Evolutionary conservation across 1,140 invertebrate species (phyloP), one percentile per base, ranked within the genome.

Genomic region (Cyphomyrmex costatus): DNA sequence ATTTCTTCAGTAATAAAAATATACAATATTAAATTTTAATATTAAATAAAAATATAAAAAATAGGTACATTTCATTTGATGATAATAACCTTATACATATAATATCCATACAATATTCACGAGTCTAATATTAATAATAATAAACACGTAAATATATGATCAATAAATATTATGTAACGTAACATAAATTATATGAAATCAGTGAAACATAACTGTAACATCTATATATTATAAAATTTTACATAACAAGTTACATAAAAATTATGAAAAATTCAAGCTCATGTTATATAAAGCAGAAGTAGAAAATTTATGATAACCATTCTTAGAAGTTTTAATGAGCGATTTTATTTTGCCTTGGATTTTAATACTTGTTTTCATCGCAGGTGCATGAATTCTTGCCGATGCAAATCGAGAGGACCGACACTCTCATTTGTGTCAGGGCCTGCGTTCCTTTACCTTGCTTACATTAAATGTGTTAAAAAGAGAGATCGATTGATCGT

Each of bases 181-280:
- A 53, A 53, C 21, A 24, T 24, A 51, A 68, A 53, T 79, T 42
- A 51, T 27, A 42, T 51, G 12, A 66, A 51, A n/a, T 66, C 27
- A 42, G 14, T 2, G 60, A 12, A 21, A 65, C 16, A 46, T 78
- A 51, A 27, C 36, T 16, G 30, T 66, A 42, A n/a, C 73, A 24
- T 76, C 33, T 27, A 30, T 53, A 49, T 42, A 42, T 42, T 42
- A 42, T 21, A 30, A 36, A 68, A 33, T 27, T 68, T 79, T 53
- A 53, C 30, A 36, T 79, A 79, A 79, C 8, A 10, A 19, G 3
- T 79, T 79, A 68, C 42, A 19, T 79, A 79, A 79, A 68, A 36
- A 53, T 79, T 42, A 56, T 63, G 14, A 53, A 49, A 79, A 79
- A 53, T 19, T 1, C 46, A 66, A 51, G 14, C 46, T n/a, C 16